These are phyloP conservation scores for Periophthalmodon schlosseri DNA, from an alignment of 2,113 vertebrate genomes.

Conservation along the genomic window DNA sequence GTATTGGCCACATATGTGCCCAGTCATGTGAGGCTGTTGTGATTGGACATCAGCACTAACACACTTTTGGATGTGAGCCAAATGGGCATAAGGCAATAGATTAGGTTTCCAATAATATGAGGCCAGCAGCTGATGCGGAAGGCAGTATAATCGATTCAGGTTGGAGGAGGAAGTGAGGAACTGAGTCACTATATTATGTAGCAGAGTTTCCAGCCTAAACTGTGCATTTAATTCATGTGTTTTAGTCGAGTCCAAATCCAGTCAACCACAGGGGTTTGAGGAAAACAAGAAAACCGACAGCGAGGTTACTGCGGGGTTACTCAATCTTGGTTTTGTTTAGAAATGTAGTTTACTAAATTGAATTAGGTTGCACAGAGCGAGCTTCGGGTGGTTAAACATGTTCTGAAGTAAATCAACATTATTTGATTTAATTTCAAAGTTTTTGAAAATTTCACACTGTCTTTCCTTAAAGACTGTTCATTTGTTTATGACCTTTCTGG, in stretches of 20 bases:
- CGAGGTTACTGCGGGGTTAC: background rate
- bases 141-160: constrained; percentile 63
- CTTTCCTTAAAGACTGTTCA: background rate
- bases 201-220: constrained; percentile 19
- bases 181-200: constrained; percentile 49
- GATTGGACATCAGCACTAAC: constrained; percentile 46
- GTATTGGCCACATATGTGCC: constrained; percentile 28
- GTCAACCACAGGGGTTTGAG: background rate
- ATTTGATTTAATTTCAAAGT: background rate
- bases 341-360: background rate
- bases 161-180: constrained; percentile 51
- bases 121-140: constrained; percentile 53
- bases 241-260: constrained; percentile 39
- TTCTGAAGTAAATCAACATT: background rate
- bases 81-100: constrained; percentile 49
- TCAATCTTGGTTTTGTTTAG: background rate
- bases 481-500: background rate
- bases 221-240: constrained; percentile 29
- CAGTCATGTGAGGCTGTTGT: constrained; percentile 33
- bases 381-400: background rate
- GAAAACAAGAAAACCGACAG: background rate
- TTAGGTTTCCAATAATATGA: constrained; percentile 57
- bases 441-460: background rate
- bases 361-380: background rate
- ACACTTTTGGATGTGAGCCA: constrained; percentile 42